These are phyloP conservation scores for Drosophila nannoptera DNA, from an alignment of 1,140 invertebrate genomes.

Conservation along the genomic window DNA sequence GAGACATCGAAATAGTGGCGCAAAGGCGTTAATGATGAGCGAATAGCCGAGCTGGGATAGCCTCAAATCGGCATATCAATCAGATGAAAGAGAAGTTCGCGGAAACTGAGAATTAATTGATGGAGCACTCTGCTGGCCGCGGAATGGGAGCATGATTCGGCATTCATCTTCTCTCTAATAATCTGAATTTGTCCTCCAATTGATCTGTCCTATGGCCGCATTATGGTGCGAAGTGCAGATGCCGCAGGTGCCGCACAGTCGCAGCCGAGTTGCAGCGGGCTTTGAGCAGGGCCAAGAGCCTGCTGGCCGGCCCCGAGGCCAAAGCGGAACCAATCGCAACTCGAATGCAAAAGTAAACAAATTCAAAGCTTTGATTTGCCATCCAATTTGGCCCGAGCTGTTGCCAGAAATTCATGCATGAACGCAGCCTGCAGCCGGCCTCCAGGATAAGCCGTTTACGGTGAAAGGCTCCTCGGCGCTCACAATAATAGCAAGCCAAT, in stretches of 20 bases:
- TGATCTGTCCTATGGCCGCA: neutral
- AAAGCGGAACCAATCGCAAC: constrained; percentile 1
- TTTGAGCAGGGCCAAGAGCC: constrained; percentile 14
- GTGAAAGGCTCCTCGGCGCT: neutral
- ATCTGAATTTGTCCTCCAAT: no score
- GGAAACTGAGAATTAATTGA: no score
- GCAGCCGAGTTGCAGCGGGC: constrained; percentile 32
- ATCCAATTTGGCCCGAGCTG: constrained; percentile 34
- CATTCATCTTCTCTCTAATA: no score
- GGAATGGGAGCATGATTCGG: no score
- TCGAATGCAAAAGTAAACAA: constrained; percentile 22
- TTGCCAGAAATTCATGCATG: constrained; percentile 32
- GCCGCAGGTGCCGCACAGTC: constrained; percentile 31
- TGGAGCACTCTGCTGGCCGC: no score
- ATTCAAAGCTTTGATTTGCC: constrained; percentile 40
- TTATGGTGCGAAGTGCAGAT: no score
- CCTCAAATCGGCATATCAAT: no score
- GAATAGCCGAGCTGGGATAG: constrained; percentile 58
- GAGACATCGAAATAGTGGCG: constrained; percentile 8
- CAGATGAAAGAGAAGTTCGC: neutral
- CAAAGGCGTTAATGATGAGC: constrained; percentile 50
- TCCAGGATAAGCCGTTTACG: neutral
- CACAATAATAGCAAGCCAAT: neutral
- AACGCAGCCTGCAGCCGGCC: constrained; percentile 16
- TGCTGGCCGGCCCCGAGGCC: neutral